phyloP scores from a whole-genome alignment of 2,888 invertebrate genomes.

The Mesorhabditis spiculigera region DNA sequence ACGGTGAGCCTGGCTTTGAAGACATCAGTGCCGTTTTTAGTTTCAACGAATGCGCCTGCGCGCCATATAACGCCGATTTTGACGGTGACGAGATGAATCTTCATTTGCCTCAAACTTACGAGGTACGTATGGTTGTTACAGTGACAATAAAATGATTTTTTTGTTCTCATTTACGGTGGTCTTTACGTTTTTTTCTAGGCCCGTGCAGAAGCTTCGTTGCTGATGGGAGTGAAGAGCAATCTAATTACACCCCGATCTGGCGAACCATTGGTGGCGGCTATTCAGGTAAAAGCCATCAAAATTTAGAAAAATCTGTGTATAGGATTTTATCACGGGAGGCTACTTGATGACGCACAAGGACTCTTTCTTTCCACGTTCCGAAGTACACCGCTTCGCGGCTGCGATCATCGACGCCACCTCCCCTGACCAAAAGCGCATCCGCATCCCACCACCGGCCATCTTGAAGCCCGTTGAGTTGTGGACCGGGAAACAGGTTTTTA shows the following conservation, averaged over 20 bases:
- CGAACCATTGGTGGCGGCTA: constrained; percentile 93
- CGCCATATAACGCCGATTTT: constrained; percentile 98
- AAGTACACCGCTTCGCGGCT: constrained; percentile 52
- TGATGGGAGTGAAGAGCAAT: constrained; percentile 92
- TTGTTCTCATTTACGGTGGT: not conserved
- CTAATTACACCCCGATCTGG: constrained; percentile 95
- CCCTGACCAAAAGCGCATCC: constrained; percentile 66
- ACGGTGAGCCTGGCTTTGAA: constrained; percentile 16
- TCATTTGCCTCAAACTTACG: constrained; percentile 96
- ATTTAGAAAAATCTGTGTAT: constrained; percentile 72
- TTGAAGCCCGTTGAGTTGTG: constrained; percentile 81
- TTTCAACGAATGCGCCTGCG: constrained; percentile 97
- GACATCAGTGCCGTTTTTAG: constrained; percentile 62
- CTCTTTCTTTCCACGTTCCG: constrained; percentile 74
- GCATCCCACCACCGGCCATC: constrained; percentile 85
- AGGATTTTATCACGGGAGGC: constrained; percentile 68
- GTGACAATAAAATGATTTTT: not conserved
- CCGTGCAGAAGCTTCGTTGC: constrained; percentile 81
- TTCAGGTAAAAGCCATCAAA: constrained; percentile 72
- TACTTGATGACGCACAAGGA: constrained; percentile 92
- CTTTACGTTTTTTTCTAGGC: constrained; percentile 8
- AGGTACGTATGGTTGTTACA: constrained; percentile 67
- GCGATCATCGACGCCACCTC: constrained; percentile 45
- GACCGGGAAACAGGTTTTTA: constrained; percentile 88
- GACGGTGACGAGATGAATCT: constrained; percentile 99